phyloP scores from a whole-genome alignment of 2,888 invertebrate species.

The Drosophila atripex region DNA sequence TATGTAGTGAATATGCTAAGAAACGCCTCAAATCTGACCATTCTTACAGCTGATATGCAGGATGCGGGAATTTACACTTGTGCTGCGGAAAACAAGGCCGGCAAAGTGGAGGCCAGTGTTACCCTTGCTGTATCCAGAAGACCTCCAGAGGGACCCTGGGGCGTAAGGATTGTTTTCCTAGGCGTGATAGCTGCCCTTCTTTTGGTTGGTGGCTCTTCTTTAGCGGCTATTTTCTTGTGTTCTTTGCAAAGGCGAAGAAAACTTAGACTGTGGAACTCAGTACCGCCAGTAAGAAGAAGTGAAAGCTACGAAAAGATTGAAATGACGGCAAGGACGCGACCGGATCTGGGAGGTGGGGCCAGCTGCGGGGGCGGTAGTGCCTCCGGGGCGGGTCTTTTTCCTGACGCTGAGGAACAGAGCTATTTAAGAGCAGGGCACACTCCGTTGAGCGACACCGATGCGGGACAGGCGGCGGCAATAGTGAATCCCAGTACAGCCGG shows the following conservation, averaged over 20 bases:
- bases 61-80: conserved; percentile 92
- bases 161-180: conserved; percentile 87
- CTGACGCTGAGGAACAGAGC: conserved; percentile 72
- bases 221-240: conserved; percentile 87
- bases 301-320: conserved; percentile 93
- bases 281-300: conserved; percentile 83
- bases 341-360: conserved; percentile 78
- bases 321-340: conserved; percentile 86
- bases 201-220: conserved; percentile 88
- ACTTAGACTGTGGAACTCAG: conserved; percentile 84
- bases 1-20: conserved; percentile 88
- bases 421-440: conserved; percentile 79
- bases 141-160: conserved; percentile 86
- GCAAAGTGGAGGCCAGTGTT: conserved; percentile 89
- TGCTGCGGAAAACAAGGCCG: conserved; percentile 92
- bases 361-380: conserved; percentile 76
- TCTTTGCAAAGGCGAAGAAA: conserved; percentile 86
- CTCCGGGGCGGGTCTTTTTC: conserved; percentile 69
- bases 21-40: conserved; percentile 89
- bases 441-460: conserved; percentile 68
- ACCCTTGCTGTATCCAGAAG: conserved; percentile 89
- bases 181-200: conserved; percentile 89
- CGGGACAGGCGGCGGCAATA: conserved; percentile 82
- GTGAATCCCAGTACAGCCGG: conserved; percentile 83
- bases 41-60: conserved; percentile 89